These are phyloP conservation scores for Drosophila lutescens DNA, from an alignment of 2,888 invertebrate species.

Conservation along the genomic window DNA sequence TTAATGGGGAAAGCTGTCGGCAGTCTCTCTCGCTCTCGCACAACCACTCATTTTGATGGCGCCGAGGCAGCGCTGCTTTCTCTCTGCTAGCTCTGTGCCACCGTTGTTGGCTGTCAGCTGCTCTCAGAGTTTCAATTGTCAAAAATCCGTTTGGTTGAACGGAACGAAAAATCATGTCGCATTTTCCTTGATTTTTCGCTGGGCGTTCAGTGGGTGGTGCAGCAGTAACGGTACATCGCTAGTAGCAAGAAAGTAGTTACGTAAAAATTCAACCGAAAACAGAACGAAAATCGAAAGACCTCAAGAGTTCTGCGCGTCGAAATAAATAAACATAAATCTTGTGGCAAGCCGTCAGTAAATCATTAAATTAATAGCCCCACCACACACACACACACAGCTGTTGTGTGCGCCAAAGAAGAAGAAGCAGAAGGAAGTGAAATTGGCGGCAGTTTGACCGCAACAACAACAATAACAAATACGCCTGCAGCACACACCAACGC, in stretches of 20 bases:
- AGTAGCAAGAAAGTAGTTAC: constrained; percentile 45
- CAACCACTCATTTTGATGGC: constrained; percentile 64
- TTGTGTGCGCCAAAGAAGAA: constrained; percentile 30
- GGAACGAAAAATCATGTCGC: constrained; percentile 73
- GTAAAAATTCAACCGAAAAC: neutral
- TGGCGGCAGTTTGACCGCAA: constrained; percentile 77
- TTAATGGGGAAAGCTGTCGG: constrained; percentile 75
- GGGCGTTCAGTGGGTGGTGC: constrained; percentile 29
- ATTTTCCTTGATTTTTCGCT: constrained; percentile 40
- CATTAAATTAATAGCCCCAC: constrained; percentile 76
- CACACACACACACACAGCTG: constrained; percentile 50
- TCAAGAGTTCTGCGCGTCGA: constrained; percentile 10
- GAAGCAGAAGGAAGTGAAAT: constrained; percentile 54
- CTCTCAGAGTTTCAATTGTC: constrained; percentile 84
- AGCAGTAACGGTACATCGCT: constrained; percentile 41
- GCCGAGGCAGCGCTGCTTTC: constrained; percentile 28
- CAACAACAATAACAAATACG: constrained; percentile 32
- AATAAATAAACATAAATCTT: constrained; percentile 57
- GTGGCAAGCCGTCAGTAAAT: constrained; percentile 74
- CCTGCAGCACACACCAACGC: constrained; percentile 29
- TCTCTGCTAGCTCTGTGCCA: neutral
- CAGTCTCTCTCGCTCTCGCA: constrained; percentile 52
- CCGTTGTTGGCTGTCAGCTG: constrained; percentile 74
- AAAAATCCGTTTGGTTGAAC: constrained; percentile 84
- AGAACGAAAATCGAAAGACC: neutral